phyloP scores from a whole-genome alignment of 1,140 invertebrate species.

The Calycopis cecrops region DNA sequence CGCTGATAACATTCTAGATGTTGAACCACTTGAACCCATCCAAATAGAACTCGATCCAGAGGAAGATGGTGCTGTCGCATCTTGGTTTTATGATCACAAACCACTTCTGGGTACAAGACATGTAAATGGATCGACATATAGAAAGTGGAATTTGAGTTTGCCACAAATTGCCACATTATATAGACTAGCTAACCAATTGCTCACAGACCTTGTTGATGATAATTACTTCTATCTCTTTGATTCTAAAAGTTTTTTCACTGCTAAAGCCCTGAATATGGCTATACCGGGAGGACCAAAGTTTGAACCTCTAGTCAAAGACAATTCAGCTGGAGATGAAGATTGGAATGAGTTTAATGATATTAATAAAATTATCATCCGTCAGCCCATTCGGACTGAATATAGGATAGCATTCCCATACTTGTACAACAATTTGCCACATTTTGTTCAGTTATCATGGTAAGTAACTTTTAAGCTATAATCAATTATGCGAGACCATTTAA shows the following conservation, averaged over 20 bases:
- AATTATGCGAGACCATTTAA: background rate
- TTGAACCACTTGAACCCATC: constrained; percentile 98
- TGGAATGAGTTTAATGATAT: constrained; percentile 99
- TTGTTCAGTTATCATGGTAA: constrained; percentile 95
- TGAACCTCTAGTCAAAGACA: constrained; percentile 98
- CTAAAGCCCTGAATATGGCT: constrained; percentile 99
- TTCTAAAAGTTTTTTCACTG: constrained; percentile 99
- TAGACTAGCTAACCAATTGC: constrained; percentile 96
- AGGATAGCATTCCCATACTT: constrained; percentile 99
- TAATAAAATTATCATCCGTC: constrained; percentile 99
- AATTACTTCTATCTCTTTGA: constrained; percentile 99
- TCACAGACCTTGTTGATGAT: constrained; percentile 98
- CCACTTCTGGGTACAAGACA: constrained; percentile 93
- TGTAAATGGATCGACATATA: constrained; percentile 98
- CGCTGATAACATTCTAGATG: constrained; percentile 98
- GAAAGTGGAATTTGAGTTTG: constrained; percentile 95
- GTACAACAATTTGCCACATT: constrained; percentile 99
- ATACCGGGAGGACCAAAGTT: constrained; percentile 99
- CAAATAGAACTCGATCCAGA: constrained; percentile 98
- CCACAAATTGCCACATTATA: constrained; percentile 99
- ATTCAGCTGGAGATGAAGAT: constrained; percentile 98
- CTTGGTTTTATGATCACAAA: constrained; percentile 99
- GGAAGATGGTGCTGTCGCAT: constrained; percentile 92
- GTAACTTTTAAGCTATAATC: constrained; percentile 50
- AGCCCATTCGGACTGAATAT: constrained; percentile 99